These are phyloP conservation scores for Malthinus seriepunctatus DNA, from an alignment of 2,888 invertebrate species.

Conservation along the genomic window DNA sequence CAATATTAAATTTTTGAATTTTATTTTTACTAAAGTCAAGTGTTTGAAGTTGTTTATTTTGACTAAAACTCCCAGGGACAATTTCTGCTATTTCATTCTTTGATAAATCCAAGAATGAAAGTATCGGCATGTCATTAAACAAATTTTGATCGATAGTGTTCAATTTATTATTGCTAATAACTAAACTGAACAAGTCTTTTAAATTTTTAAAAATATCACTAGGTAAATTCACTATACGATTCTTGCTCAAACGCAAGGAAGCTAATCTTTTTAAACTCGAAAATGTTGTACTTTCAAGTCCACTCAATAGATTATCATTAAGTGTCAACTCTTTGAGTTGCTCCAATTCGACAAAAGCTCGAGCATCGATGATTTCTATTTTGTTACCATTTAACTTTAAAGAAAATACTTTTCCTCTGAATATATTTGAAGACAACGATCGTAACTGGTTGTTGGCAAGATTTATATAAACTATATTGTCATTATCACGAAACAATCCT, in stretches of 20 bases:
- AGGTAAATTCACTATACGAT: not conserved
- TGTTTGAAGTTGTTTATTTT: not conserved
- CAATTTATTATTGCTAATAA: not conserved
- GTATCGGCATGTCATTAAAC: not conserved
- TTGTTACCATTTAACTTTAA: not conserved
- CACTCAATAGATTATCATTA: not conserved
- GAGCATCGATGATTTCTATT: not conserved
- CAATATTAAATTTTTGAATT: not conserved
- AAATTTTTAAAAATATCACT: not conserved
- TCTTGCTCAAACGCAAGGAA: not conserved
- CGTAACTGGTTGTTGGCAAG: slow-evolving; percentile 1
- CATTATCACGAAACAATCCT: slow-evolving; percentile 4
- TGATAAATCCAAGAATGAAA: not conserved
- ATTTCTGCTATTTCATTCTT: not conserved
- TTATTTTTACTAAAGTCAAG: not conserved
- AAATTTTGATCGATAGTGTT: not conserved
- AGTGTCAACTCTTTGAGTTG: not conserved
- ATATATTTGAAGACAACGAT: not conserved
- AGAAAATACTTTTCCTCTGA: not conserved
- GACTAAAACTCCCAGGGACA: not conserved
- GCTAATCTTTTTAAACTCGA: not conserved
- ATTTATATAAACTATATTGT: not conserved
- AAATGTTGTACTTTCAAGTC: not conserved
- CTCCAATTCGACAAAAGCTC: not conserved
- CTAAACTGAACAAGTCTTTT: not conserved